Conservation (phyloP, 2,888 invertebrate genomes). For the Glyphotaelius pellucidus region DNA sequence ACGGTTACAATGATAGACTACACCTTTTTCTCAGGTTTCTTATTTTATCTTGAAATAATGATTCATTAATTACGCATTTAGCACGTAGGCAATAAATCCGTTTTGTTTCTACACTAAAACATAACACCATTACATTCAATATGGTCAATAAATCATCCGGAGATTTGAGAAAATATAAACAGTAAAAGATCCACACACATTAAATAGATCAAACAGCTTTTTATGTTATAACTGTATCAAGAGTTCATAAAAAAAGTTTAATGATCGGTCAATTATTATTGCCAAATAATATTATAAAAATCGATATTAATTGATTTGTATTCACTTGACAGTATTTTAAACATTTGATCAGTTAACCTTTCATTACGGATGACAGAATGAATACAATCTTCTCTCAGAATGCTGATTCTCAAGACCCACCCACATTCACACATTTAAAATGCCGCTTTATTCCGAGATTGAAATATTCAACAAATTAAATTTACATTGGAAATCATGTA, state of each 20-base stretch:
- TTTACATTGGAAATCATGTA: conserved; percentile 25
- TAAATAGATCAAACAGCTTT: conserved; percentile 59
- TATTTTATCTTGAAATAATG: not conserved
- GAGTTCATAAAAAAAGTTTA: not conserved
- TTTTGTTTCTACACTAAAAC: conserved; percentile 54
- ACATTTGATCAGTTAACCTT: not conserved
- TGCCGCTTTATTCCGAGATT: not conserved
- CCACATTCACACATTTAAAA: not conserved
- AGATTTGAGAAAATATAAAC: conserved; percentile 7
- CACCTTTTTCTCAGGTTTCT: not conserved
- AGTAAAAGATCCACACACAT: not conserved
- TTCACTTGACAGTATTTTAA: not conserved
- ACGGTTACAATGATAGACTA: not conserved
- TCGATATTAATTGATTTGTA: not conserved
- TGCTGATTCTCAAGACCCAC: not conserved
- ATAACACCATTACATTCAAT: conserved; percentile 51
- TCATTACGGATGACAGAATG: too few species aligned
- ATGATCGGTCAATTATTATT: not conserved
- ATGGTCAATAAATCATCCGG: conserved; percentile 48
- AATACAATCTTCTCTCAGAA: not conserved
- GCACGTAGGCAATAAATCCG: conserved; percentile 52
- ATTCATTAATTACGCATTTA: conserved; percentile 30
- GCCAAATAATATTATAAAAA: not conserved
- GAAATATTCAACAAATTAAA: conserved; percentile 42
- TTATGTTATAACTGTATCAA: not conserved